Evolutionary conservation across 2,113 vertebrate species (phyloP), one percentile per base, ranked within the genome.

Genomic region (Tetrax tetrax): DNA sequence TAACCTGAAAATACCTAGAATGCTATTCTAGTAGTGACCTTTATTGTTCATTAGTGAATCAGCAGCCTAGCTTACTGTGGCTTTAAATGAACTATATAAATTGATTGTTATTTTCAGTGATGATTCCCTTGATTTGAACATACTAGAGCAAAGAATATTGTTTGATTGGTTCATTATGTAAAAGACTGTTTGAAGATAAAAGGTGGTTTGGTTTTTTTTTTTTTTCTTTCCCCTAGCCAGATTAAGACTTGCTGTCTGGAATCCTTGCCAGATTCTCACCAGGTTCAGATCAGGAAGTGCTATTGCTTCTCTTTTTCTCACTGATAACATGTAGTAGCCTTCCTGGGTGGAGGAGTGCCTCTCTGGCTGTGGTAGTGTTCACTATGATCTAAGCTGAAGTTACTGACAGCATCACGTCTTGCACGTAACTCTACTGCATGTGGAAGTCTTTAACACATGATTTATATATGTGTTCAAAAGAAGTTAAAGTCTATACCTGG

Each of bases 1-100:
- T 65, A 75, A 4, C 87, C 88, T 82, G 86, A 90, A 95, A 96
- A 78, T 90, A 78, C 72, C 90, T 81, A 48, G 68, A 77, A 78
- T 78, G 72, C 51, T 90, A 87, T 14, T 90, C 72, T 76, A 84
- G 69, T 79, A 84, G 95, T 96, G 96, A 96, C 95, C 96, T 96
- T 96, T 96, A 93, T 96, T 96, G 92, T 97, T 96, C 94, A 92
- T 96, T 95, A 96, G 92, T 95, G 86, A 95, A 91, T 95, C 92
- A 91, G 83, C 89, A 95, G 77, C 83, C 5, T 47, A 43, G 65
- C 59, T 78, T 92, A 82, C 86, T 82, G 83, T 95, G 80, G 65
- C 89, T 96, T 96, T 95, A 93, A 95, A 91, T 89, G 90, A 96
- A 89, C 94, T 94, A 4, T 90, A 90, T 96, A 95, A 96, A 97